Evolutionary conservation across 2,888 invertebrate genomes (phyloP).

Genomic region (Timema cristinae): DNA sequence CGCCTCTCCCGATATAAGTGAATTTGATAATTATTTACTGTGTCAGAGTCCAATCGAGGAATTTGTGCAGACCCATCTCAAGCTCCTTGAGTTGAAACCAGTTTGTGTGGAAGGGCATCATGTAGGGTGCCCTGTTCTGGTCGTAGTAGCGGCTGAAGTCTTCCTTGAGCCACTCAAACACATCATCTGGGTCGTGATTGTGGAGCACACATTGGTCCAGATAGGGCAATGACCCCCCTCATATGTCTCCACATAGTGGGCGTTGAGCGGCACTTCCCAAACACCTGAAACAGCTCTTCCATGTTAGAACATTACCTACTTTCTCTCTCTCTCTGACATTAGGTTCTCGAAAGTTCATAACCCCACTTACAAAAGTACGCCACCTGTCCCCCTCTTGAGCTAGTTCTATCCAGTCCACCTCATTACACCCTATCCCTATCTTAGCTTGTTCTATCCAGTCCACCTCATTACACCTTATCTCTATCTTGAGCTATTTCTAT

Average conservation of each 20-base stretch:
- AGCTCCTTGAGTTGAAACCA: conserved; percentile 90
- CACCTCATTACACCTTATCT: no score
- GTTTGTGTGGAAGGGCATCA: conserved; percentile 95
- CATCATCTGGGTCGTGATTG: conserved; percentile 70
- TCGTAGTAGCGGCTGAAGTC: conserved; percentile 82
- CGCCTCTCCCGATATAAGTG: no score
- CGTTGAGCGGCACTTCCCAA: conserved; percentile 91
- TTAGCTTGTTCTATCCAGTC: no score
- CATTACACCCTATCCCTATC: no score
- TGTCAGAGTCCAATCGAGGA: conserved; percentile 73
- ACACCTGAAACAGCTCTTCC: no score
- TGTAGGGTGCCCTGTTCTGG: conserved; percentile 85
- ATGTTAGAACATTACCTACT: no score
- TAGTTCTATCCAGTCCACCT: no score
- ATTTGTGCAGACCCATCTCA: conserved; percentile 78
- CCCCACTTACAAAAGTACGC: no score
- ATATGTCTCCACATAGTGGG: conserved; percentile 81
- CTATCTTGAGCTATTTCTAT: no score
- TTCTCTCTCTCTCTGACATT: no score
- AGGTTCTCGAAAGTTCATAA: no score
- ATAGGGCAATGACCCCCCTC: conserved; percentile 90
- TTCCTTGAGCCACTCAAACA: conserved; percentile 84
- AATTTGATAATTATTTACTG: conserved; percentile 66
- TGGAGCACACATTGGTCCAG: conserved; percentile 89
- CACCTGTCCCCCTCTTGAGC: no score